Evolutionary conservation across 2,888 invertebrate species (phyloP).

Genomic region (Sminthurides aquaticus): DNA sequence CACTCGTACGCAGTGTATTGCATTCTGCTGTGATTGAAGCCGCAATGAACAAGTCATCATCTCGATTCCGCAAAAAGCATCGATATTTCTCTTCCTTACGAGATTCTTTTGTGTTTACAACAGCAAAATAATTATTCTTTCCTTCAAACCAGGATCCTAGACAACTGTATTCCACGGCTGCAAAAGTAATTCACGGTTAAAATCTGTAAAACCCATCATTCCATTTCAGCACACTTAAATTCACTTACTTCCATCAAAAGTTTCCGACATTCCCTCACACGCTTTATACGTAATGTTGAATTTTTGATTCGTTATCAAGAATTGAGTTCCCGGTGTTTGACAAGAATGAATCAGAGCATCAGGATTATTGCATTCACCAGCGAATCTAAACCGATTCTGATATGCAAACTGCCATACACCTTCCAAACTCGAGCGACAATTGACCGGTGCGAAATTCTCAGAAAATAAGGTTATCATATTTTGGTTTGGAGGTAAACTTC

Average conservation of each 20-base stretch:
- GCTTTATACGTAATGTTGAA: conserved; percentile 89
- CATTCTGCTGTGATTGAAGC: conserved; percentile 92
- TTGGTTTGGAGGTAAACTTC: conserved; percentile 65
- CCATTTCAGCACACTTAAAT: not conserved
- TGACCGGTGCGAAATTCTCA: conserved; percentile 80
- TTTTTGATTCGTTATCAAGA: conserved; percentile 91
- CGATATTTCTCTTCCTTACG: conserved; percentile 89
- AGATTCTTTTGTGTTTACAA: conserved; percentile 93
- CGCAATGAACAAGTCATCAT: conserved; percentile 84
- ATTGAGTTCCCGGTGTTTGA: conserved; percentile 91
- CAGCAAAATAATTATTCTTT: conserved; percentile 93
- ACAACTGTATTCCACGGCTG: conserved; percentile 82
- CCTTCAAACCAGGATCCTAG: conserved; percentile 92
- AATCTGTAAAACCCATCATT: not conserved
- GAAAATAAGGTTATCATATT: conserved; percentile 77
- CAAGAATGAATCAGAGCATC: conserved; percentile 87
- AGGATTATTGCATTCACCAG: conserved; percentile 65
- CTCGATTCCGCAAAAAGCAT: conserved; percentile 87
- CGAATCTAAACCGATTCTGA: conserved; percentile 80
- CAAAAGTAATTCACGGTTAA: conserved; percentile 22
- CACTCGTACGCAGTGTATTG: conserved; percentile 82
- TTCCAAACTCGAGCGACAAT: conserved; percentile 85
- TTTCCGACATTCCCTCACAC: conserved; percentile 81
- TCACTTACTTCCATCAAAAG: conserved; percentile 67
- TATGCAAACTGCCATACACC: conserved; percentile 95